A percentile compares a stretch with the other conserved stretches of the same genome.
Evolutionary conservation across 1,140 invertebrate species (phyloP).

Genomic region (Antheraea pernyi): DNA sequence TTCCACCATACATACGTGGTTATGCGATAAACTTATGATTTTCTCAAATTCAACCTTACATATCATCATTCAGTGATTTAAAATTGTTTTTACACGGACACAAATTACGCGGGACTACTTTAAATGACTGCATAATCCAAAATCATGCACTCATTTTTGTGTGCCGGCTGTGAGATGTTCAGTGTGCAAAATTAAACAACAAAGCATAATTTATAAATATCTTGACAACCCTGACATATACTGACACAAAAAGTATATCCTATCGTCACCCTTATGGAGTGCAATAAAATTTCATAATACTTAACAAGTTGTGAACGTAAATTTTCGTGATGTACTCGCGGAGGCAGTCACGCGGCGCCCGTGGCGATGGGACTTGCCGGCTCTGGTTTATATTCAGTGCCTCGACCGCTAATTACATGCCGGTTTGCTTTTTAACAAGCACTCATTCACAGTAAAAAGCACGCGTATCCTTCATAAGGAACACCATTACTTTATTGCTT

Average conservation of each 20-base stretch:
- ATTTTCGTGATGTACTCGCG: slow-evolving; percentile 71
- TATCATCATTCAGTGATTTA: too few species aligned
- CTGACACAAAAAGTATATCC: neutral
- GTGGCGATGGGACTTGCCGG: slow-evolving; percentile 59
- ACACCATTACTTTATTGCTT: slow-evolving; percentile 1
- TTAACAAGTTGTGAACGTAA: slow-evolving; percentile 73
- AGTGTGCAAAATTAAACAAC: too few species aligned
- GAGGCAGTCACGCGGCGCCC: slow-evolving; percentile 64
- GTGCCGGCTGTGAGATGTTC: too few species aligned
- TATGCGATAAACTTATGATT: too few species aligned
- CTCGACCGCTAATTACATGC: slow-evolving; percentile 62
- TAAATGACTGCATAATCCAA: too few species aligned
- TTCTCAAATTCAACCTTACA: too few species aligned
- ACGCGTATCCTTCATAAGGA: slow-evolving; percentile 36
- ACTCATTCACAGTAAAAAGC: slow-evolving; percentile 62
- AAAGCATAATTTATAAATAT: neutral
- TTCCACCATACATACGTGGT: too few species aligned
- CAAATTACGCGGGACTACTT: too few species aligned
- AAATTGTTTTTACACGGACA: too few species aligned
- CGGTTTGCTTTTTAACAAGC: slow-evolving; percentile 67
- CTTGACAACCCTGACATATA: neutral
- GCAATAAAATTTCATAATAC: slow-evolving; percentile 65
- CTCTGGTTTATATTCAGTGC: slow-evolving; percentile 63
- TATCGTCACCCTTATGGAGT: slow-evolving; percentile 15
- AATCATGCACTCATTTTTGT: too few species aligned